Evolutionary conservation across 37 sponge, comb jelly and placozoan species (phyloP).

Genomic region (Amphimedon queenslandica): DNA sequence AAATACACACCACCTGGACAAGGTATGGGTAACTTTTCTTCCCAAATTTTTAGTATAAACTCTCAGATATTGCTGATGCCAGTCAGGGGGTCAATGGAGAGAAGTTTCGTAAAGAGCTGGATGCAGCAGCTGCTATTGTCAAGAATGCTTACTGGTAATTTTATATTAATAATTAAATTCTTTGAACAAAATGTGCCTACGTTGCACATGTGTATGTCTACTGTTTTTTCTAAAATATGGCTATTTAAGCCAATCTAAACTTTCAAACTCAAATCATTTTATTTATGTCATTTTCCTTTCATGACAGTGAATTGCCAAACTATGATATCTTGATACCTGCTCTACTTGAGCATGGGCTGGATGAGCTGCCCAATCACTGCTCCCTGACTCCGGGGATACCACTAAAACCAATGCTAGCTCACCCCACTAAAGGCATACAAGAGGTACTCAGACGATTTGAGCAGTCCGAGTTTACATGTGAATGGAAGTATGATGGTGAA

Average conservation of each 20-base stretch:
- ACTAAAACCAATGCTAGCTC: conserved; percentile 99
- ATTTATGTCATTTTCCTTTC: neutral
- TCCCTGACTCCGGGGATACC: conserved; percentile 95
- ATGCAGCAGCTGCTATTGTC: conserved; percentile 54
- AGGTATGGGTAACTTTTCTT: conserved; percentile 28
- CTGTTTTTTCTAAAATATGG: neutral
- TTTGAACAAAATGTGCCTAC: neutral
- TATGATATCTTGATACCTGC: conserved; percentile 82
- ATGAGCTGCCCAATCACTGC: conserved; percentile 71
- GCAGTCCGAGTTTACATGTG: conserved; percentile 80
- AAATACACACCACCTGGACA: conserved; percentile 86
- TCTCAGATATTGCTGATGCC: conserved; percentile 49
- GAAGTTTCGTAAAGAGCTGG: conserved; percentile 72
- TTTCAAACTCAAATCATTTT: neutral
- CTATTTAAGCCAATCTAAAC: neutral
- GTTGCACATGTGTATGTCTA: neutral
- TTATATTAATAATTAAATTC: neutral
- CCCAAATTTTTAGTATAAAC: conserved; percentile 22
- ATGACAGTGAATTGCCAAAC: conserved; percentile 87
- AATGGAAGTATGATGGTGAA: conserved; percentile 99
- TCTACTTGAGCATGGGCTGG: conserved; percentile 72
- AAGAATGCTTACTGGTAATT: conserved; percentile 83
- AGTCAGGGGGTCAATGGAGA: conserved; percentile 51
- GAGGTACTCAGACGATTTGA: conserved; percentile 90
- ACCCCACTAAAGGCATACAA: conserved; percentile 94